These are phyloP conservation scores for Dicaeum eximium DNA, from an alignment of 2,113 vertebrate genomes.

Conservation along the genomic window DNA sequence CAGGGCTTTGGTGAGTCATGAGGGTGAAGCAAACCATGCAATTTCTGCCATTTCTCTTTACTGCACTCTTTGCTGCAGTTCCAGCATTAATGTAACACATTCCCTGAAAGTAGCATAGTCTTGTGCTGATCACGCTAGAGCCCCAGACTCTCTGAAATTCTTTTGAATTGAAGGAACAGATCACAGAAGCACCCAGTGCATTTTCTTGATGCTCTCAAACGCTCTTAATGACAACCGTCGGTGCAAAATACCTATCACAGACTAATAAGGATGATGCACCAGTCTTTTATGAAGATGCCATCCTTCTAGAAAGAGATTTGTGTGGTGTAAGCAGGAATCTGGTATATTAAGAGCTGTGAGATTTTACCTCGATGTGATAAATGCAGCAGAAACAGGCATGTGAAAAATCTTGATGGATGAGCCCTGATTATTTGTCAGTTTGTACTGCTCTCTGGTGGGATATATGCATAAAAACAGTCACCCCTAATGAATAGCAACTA, in stretches of 20 bases:
- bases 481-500: background rate
- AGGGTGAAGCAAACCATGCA: background rate
- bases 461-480: background rate
- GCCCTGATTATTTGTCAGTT: slow-evolving; percentile 13
- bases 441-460: slow-evolving; percentile 50
- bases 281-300: background rate
- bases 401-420: background rate
- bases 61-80: background rate
- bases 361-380: background rate
- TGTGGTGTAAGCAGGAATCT: background rate
- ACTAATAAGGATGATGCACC: background rate
- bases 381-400: background rate
- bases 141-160: background rate
- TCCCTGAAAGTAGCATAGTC: background rate
- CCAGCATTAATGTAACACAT: background rate
- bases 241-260: background rate
- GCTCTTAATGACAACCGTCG: background rate
- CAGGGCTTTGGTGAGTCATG: background rate
- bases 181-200: background rate
- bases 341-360: background rate
- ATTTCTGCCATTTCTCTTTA: background rate
- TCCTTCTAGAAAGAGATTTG: background rate
- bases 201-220: background rate
- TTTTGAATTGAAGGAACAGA: background rate
- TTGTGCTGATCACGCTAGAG: background rate